phyloP scores from a whole-genome alignment of 2,888 invertebrate genomes.

The Dermolepida albohirtum region DNA sequence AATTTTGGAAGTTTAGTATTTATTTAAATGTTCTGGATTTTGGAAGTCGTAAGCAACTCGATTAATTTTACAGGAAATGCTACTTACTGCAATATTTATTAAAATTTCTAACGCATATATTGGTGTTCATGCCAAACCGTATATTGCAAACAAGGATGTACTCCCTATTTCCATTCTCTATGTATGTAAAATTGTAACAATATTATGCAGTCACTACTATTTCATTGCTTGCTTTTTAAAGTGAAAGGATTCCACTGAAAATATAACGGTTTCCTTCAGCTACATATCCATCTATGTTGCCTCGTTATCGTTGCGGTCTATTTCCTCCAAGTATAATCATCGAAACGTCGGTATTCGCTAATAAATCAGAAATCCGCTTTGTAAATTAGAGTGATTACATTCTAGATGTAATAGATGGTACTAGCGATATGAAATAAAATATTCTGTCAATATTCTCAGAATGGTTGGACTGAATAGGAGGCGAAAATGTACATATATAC shows the following conservation, averaged over 20 bases:
- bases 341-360: no score
- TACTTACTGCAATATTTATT: no score
- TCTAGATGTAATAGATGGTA: not conserved
- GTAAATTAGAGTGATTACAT: conserved; percentile 7
- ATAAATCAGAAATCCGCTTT: not conserved
- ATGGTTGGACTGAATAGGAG: no score
- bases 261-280: conserved; percentile 13
- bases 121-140: not conserved
- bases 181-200: not conserved
- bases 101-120: no score
- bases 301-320: conserved; percentile 22
- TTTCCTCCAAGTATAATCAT: conserved; percentile 3
- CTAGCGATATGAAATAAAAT: no score
- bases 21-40: no score
- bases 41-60: no score
- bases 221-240: conserved; percentile 13
- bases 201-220: conserved; percentile 1
- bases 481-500: no score
- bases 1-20: no score
- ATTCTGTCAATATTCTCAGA: no score
- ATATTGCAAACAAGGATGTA: not conserved
- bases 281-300: not conserved
- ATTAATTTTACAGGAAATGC: no score
- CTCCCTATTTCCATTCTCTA: not conserved
- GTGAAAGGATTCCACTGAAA: conserved; percentile 27